These are phyloP conservation scores for Drosophila setifemur DNA, from an alignment of 1,140 invertebrate genomes.

Conservation along the genomic window DNA sequence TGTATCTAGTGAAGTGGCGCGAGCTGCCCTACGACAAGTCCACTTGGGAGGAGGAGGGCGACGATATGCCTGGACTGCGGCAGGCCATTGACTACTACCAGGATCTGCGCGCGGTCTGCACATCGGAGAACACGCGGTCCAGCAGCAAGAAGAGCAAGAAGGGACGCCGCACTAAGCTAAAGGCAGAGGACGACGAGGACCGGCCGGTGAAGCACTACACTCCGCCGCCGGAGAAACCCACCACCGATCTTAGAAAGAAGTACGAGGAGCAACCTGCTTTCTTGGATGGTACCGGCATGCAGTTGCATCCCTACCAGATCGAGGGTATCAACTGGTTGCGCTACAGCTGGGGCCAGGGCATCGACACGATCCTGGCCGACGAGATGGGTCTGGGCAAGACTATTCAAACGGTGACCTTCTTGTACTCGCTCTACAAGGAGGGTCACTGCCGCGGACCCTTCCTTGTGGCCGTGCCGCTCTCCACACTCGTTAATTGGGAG, in stretches of 20 bases:
- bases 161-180: constrained; percentile 85
- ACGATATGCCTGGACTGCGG: constrained; percentile 93
- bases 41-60: constrained; percentile 98
- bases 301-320: constrained; percentile 98
- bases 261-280: constrained; percentile 97
- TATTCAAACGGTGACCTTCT: constrained; percentile 98
- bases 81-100: constrained; percentile 96
- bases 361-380: constrained; percentile 98
- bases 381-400: constrained; percentile 99
- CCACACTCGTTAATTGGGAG: constrained; percentile 99
- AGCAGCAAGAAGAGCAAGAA: constrained; percentile 89
- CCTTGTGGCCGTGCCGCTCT: constrained; percentile 97
- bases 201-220: constrained; percentile 87
- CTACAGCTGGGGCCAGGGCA: constrained; percentile 98
- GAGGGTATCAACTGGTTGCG: constrained; percentile 96
- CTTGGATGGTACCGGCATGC: constrained; percentile 95
- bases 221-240: constrained; percentile 95
- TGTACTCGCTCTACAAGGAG: constrained; percentile 99
- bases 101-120: constrained; percentile 89
- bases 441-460: constrained; percentile 99
- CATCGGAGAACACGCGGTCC: constrained; percentile 86
- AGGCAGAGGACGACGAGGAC: constrained; percentile 86
- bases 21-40: constrained; percentile 98
- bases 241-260: constrained; percentile 96
- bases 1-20: constrained; percentile 99